A percentile compares a stretch with the other conserved stretches of the same genome.
Evolutionary conservation across 2,113 vertebrate species (phyloP).

Genomic region (Cryptotis parvus): DNA sequence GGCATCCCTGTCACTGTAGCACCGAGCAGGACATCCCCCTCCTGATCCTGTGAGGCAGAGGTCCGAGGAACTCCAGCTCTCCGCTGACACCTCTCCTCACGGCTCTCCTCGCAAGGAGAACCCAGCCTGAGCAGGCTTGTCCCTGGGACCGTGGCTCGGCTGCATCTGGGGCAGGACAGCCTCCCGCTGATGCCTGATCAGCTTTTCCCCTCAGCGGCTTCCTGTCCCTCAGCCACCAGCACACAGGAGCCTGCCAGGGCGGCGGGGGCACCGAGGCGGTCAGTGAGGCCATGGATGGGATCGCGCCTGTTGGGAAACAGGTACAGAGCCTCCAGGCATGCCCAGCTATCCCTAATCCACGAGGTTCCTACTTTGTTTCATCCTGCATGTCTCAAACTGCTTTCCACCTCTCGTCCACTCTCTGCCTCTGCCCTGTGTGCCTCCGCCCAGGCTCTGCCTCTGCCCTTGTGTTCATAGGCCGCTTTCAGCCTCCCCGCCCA

Average conservation of each 20-base stretch:
- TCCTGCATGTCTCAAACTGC: not conserved
- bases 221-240: constrained; percentile 50
- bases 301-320: constrained; percentile 90
- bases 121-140: not conserved
- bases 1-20: not conserved
- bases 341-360: not conserved
- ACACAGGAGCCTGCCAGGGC: constrained; percentile 59
- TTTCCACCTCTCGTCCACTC: too few relatives aligned
- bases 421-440: too few relatives aligned
- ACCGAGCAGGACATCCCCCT: not conserved
- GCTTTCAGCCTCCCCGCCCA: too few relatives aligned
- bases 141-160: not conserved
- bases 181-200: not conserved
- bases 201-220: constrained; percentile 71
- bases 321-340: constrained; percentile 81
- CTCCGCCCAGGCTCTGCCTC: too few relatives aligned
- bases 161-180: not conserved
- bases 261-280: constrained; percentile 82
- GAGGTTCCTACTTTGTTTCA: not conserved
- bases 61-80: too few relatives aligned
- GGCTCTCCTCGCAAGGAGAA: not conserved
- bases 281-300: constrained; percentile 88
- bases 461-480: too few relatives aligned
- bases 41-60: not conserved
- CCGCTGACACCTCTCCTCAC: too few relatives aligned